Percentiles rank a stretch among this genome's conserved stretches.
Evolutionary conservation across 2,797 vertebrate genomes (phyloP).

Genomic region (Fundulus diaphanus): DNA sequence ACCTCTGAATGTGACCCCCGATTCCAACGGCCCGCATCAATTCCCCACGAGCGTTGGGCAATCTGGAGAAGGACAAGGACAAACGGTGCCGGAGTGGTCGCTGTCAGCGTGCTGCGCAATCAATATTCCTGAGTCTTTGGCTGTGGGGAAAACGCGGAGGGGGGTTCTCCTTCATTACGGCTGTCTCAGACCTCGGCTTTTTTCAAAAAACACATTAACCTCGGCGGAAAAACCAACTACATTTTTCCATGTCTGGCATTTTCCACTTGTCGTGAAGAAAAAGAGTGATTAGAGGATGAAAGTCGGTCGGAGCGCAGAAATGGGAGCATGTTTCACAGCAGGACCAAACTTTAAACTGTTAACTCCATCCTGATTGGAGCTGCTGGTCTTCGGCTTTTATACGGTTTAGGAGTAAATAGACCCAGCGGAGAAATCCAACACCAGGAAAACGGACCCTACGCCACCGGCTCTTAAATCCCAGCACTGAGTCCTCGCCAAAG

Average conservation of each 20-base stretch:
- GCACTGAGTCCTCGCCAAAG: too few species aligned
- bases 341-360: neutral
- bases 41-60: conserved; percentile 36
- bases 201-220: conserved; percentile 36
- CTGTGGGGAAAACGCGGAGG: conserved; percentile 28
- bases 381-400: neutral
- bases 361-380: neutral
- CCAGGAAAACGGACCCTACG: too few species aligned
- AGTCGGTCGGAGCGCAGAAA: conserved; percentile 3
- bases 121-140: conserved; percentile 36
- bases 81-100: conserved; percentile 31
- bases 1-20: conserved; percentile 21
- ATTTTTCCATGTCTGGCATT: conserved; percentile 39
- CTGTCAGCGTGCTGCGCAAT: conserved; percentile 39
- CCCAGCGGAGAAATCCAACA: too few species aligned
- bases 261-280: conserved; percentile 40
- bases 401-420: neutral
- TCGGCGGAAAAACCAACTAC: conserved; percentile 32
- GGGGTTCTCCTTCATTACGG: conserved; percentile 19
- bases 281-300: conserved; percentile 19
- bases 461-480: too few species aligned
- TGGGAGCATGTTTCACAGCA: neutral
- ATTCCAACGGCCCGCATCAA: conserved; percentile 35
- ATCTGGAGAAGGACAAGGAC: conserved; percentile 44
- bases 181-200: conserved; percentile 28